Evolutionary conservation across 2,797 vertebrate species (phyloP), one percentile per base, ranked within the genome.

Genomic region (Emys orbicularis): DNA sequence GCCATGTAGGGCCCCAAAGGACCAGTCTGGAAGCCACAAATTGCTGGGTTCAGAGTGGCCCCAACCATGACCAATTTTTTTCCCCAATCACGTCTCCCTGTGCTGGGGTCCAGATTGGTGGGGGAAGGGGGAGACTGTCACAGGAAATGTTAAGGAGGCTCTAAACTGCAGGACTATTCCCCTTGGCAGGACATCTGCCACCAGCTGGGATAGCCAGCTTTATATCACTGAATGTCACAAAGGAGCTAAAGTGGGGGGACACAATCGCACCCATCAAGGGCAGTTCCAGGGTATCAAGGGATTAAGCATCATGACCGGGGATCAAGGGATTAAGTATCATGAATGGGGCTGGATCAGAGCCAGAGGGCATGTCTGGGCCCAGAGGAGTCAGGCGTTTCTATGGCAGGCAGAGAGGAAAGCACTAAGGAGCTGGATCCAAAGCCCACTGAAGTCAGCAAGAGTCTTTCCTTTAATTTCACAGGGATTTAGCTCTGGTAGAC

Each of bases 151-250:
- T 31, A 54, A 79, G 81, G 65, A 89, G 54, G 47, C 74, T 93
- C 90, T 93, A 87, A 82, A 93, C 53, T 95, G 47, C 44, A 59
- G 79, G 77, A 92, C 65, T 54, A 18, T 89, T 87, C 81, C 88
- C 84, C 37, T 83, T 91, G 92, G 86, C n/a, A 93, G 88, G 74
- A 34, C 74, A 81, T 87, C 91, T 77, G 80, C 88, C n/a, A 47
- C 34, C 83, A 88, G 84, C 91, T 72, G 54, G 81, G 50, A 9
- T 25, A 89, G 12, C 34, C 41, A 49, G 6, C 54, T 82, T 57
- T 41, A 41, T 4, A 83, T 53, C 13, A 47, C 44, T 47, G 52
- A 37, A 53, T 87, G 34, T 44, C 37, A 41, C 2, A 76, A 94
- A 83, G 54, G 59, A 91, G 83, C 50, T 50, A 29, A 31, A 29